Base-by-base conservation (phyloP, 2,888 invertebrate genomes). In the Agapetus fuscipes region DNA sequence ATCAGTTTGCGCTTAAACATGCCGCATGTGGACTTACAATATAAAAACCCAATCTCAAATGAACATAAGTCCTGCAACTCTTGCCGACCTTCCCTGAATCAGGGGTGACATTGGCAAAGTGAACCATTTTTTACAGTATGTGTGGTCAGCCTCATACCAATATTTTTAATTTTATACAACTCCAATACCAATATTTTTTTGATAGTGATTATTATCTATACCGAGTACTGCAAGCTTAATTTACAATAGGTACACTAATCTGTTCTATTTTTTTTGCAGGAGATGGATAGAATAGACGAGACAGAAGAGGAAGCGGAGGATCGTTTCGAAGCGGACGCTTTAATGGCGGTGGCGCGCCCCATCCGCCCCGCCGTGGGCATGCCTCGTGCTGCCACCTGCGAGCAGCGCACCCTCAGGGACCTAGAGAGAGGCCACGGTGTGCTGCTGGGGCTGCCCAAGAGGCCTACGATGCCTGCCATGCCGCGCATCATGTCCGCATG, bases 231-330 rank as follows among this genome's bases (percentile, higher is more conserved):
- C n/a, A n/a, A n/a, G n/a, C 20, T 20, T 20, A 20, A 20, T 20
- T 11, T 28, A n/a, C n/a, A n/a, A n/a, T n/a, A n/a, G n/a, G 6
- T 37, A 6, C 4, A 12, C 4, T 11, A 7, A 3, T 34, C 14
- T 12, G 14, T 3, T 14, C 40, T n/a, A n/a, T 20, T 20, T 9
- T 20, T 44, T 30, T 61, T 58, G 17, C 57, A 77, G 76, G 79
- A 80, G 57, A 78, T 80, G 72, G 79, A 79, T 54, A 76, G 78
- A 30, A 80, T 80, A 48, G 66, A 74, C 50, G 81, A 81, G 52
- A 74, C 73, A 40, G 76, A 76, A 35, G 76, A 77, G 53, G 78
- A 78, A 49, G 75, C 76, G 40, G 57, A 56, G 31, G 74, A 76
- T 41, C 73, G 74, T 36, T 65, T 71, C 37, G 70, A 69, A 52